phyloP scores from a whole-genome alignment of 2,113 vertebrate genomes.

The Etheostoma cragini region DNA sequence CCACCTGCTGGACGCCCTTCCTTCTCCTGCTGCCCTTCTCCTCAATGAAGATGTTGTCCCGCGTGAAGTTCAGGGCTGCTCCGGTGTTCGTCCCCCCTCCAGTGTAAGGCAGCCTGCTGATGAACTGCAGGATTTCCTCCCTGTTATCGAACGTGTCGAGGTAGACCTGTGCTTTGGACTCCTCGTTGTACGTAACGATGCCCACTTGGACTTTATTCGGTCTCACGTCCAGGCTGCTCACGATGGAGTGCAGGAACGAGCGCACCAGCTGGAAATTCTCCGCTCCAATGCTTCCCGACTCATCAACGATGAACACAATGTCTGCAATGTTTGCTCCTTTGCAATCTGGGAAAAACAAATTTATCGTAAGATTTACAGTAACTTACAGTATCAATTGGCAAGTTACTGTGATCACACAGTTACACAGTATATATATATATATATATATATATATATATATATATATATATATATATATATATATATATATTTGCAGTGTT shows the following conservation, averaged over 20 bases:
- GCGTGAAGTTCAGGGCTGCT: slow-evolving; percentile 80
- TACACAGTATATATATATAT: too few relatives aligned
- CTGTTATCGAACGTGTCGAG: slow-evolving; percentile 77
- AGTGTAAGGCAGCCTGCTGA: slow-evolving; percentile 75
- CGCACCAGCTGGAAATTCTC: slow-evolving; percentile 74
- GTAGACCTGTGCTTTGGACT: slow-evolving; percentile 65
- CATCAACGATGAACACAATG: slow-evolving; percentile 83
- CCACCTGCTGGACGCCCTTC: slow-evolving; percentile 77
- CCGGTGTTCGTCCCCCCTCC: slow-evolving; percentile 74
- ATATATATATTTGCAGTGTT: too few relatives aligned
- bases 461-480: too few relatives aligned
- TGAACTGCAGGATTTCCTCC: slow-evolving; percentile 73
- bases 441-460: too few relatives aligned
- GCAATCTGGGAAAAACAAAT: slow-evolving; percentile 76
- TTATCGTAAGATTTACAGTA: too few relatives aligned
- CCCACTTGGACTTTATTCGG: slow-evolving; percentile 72
- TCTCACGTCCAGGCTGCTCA: slow-evolving; percentile 67
- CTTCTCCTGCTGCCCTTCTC: slow-evolving; percentile 62
- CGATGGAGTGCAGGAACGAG: slow-evolving; percentile 76
- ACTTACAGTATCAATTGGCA: too few relatives aligned
- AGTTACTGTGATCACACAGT: background rate
- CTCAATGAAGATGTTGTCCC: slow-evolving; percentile 69
- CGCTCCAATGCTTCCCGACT: slow-evolving; percentile 66
- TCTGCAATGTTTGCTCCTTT: slow-evolving; percentile 75
- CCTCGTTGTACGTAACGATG: slow-evolving; percentile 79